A percentile compares a stretch with the other conserved stretches of the same genome.
Conservation (phyloP, 2,113 vertebrate genomes). For the Macrotus californicus region DNA sequence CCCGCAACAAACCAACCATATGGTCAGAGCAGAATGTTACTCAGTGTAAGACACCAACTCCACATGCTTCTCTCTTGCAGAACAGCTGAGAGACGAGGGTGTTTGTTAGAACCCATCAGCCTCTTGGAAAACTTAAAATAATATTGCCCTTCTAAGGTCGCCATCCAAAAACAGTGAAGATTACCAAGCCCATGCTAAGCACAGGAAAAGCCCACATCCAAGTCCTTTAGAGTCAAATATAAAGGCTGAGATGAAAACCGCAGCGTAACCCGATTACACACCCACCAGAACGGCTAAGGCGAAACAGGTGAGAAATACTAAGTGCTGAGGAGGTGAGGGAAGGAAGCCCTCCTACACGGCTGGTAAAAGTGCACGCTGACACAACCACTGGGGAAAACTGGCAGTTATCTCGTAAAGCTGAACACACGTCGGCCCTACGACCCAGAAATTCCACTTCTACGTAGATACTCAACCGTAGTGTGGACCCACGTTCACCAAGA, state of each 20-base stretch:
- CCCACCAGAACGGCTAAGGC: neutral
- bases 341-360: neutral
- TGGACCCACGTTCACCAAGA: neutral
- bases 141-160: neutral
- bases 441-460: neutral
- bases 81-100: neutral
- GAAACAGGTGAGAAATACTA: neutral
- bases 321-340: neutral
- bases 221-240: neutral
- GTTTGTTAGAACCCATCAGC: neutral
- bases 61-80: neutral
- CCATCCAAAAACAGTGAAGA: neutral
- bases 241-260: neutral
- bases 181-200: neutral
- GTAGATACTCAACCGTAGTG: neutral
- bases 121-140: constrained; percentile 3
- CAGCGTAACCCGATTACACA: neutral
- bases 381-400: neutral
- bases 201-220: neutral
- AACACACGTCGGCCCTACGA: neutral
- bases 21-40: neutral
- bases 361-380: neutral
- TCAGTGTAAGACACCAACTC: neutral
- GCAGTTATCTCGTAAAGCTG: neutral
- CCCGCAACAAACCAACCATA: neutral